Percentiles rank a stretch among this genome's conserved stretches.
These are phyloP conservation scores for Plebejus anna DNA, from an alignment of 2,888 invertebrate genomes.

Conservation along the genomic window DNA sequence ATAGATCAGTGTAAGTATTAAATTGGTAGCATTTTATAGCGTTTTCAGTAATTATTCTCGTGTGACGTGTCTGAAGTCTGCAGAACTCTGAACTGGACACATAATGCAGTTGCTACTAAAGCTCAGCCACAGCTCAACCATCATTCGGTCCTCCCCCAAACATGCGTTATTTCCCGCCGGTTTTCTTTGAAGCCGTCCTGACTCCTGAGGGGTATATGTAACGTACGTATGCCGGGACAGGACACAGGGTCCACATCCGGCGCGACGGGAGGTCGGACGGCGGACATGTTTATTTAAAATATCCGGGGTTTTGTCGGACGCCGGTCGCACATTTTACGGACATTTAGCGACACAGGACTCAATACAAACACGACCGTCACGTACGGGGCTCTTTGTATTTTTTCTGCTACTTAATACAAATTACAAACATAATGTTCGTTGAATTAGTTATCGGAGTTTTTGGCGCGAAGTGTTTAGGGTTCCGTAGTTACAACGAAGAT, in stretches of 20 bases:
- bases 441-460: not conserved
- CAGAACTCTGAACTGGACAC: no score
- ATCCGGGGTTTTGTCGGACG: conserved; percentile 14
- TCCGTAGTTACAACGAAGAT: no score
- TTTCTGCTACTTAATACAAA: not conserved
- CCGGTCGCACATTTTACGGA: not conserved
- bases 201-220: not conserved
- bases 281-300: conserved; percentile 19
- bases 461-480: not conserved
- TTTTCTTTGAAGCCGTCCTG: not conserved
- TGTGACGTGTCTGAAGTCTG: no score
- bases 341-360: conserved; percentile 4
- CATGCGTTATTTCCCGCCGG: not conserved
- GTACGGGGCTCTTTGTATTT: not conserved
- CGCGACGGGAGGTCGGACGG: not conserved
- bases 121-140: no score
- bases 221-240: not conserved
- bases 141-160: not conserved
- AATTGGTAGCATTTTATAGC: no score
- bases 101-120: no score
- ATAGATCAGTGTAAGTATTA: no score
- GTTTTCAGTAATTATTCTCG: no score
- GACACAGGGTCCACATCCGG: not conserved
- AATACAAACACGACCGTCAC: conserved; percentile 7
- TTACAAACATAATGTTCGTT: not conserved